Evolutionary conservation across 2,113 vertebrate genomes (phyloP).

Genomic region (Rhodinocichla rosea): DNA sequence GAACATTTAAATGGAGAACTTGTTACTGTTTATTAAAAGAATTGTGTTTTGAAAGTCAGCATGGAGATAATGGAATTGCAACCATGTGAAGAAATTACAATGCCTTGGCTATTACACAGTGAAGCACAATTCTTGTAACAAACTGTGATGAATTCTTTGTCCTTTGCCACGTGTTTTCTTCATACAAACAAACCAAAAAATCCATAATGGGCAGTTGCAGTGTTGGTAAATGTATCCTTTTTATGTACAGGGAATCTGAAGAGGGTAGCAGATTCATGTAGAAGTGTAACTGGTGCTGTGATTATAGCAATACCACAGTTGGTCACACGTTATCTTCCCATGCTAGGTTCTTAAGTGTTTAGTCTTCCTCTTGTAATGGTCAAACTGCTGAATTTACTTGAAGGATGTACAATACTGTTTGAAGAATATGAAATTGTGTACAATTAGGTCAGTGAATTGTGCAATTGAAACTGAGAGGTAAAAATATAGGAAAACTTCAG

Average conservation of each 20-base stretch:
- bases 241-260: constrained; percentile 64
- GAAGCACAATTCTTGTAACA: constrained; percentile 81
- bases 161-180: constrained; percentile 53
- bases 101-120: constrained; percentile 55
- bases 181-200: constrained; percentile 77
- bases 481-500: constrained; percentile 65
- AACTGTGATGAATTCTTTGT: constrained; percentile 78
- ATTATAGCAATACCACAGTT: constrained; percentile 79
- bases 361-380: constrained; percentile 72
- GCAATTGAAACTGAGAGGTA: constrained; percentile 68
- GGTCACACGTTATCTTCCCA: constrained; percentile 53
- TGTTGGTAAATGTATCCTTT: constrained; percentile 61
- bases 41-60: constrained; percentile 65
- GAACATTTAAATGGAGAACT: constrained; percentile 73
- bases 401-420: constrained; percentile 75
- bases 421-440: constrained; percentile 70
- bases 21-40: constrained; percentile 82
- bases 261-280: constrained; percentile 65
- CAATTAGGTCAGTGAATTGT: constrained; percentile 76
- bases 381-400: constrained; percentile 77
- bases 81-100: constrained; percentile 33
- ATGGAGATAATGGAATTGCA: constrained; percentile 35
- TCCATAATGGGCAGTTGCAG: constrained; percentile 64
- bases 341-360: constrained; percentile 55
- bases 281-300: constrained; percentile 79